These are phyloP conservation scores for Aleiodes sp. DNA, from an alignment of 1,140 invertebrate genomes.

Conservation along the genomic window DNA sequence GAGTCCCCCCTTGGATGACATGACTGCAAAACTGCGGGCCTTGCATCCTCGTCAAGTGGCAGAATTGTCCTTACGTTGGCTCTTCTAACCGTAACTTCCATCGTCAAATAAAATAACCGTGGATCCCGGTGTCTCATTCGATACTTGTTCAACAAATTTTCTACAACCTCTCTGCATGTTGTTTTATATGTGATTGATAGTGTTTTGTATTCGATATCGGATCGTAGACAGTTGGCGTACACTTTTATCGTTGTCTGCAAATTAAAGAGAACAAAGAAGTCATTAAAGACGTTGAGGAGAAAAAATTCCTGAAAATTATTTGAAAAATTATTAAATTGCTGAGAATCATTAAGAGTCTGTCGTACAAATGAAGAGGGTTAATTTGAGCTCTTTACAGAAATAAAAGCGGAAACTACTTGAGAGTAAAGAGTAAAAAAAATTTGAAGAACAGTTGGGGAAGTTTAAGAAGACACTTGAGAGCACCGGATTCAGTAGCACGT, in stretches of 20 bases:
- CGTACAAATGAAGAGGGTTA: conserved; percentile 11
- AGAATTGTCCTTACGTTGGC: conserved; percentile 84
- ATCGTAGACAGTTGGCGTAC: conserved; percentile 85
- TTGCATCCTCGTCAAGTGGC: conserved; percentile 86
- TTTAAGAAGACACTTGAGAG: conserved; percentile 15
- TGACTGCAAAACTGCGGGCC: conserved; percentile 87
- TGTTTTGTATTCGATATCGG: conserved; percentile 94
- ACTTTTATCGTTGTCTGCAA: conserved; percentile 89
- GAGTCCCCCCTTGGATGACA: conserved; percentile 92
- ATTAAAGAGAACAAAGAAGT: conserved; percentile 24
- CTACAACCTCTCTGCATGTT: conserved; percentile 85
- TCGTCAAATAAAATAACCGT: conserved; percentile 90
- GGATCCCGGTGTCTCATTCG: conserved; percentile 91
- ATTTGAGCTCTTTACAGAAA: conserved; percentile 13
- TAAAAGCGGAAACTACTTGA: conserved; percentile 27
- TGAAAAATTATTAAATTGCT: conserved; percentile 4
- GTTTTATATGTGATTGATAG: conserved; percentile 86
- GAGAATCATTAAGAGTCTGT: conserved; percentile 12
- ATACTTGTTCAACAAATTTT: conserved; percentile 86
- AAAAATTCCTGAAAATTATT: not conserved
- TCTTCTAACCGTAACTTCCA: conserved; percentile 88
- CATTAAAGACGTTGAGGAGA: not conserved
- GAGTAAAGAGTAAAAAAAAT: not conserved
- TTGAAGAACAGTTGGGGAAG: not conserved
- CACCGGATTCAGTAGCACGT: conserved; percentile 26